phyloP scores from a whole-genome alignment of 1,140 invertebrate genomes.

The Apis mellifera region DNA sequence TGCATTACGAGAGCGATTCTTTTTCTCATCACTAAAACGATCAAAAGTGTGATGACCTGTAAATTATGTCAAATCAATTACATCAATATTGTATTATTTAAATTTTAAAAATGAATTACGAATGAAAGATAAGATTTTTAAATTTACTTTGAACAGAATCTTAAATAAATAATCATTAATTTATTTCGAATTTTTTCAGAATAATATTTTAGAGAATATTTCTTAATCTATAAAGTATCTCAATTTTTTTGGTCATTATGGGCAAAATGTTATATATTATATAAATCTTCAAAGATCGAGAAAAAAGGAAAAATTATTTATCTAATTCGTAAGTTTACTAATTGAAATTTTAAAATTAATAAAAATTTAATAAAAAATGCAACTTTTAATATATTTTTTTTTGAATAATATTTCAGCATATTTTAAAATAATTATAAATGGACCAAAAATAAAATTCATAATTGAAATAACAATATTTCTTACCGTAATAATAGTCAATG shows the following conservation, averaged over 20 bases:
- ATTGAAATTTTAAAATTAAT: too few relatives aligned
- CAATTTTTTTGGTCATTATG: too few relatives aligned
- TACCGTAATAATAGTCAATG: slow-evolving; percentile 84
- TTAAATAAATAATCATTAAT: neutral
- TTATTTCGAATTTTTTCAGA: neutral
- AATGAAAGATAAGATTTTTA: too few relatives aligned
- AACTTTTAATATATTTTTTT: neutral
- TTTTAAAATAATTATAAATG: too few relatives aligned
- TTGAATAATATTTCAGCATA: neutral
- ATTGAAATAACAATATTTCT: slow-evolving; percentile 52
- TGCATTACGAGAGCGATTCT: slow-evolving; percentile 86
- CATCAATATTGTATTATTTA: neutral
- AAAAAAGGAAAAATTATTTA: too few relatives aligned
- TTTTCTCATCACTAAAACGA: slow-evolving; percentile 88
- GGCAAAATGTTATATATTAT: too few relatives aligned
- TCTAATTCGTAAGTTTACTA: too few relatives aligned
- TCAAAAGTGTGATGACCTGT: slow-evolving; percentile 83
- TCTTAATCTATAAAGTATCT: neutral
- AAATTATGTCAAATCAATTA: slow-evolving; percentile 1
- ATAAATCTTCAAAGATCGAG: too few relatives aligned
- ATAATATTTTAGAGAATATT: neutral
- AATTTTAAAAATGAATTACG: too few relatives aligned
- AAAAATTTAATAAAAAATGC: too few relatives aligned
- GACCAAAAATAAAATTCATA: neutral
- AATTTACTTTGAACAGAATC: too few relatives aligned